phyloP scores from a whole-genome alignment of 2,797 vertebrate genomes.

The Borostomias antarcticus region DNA sequence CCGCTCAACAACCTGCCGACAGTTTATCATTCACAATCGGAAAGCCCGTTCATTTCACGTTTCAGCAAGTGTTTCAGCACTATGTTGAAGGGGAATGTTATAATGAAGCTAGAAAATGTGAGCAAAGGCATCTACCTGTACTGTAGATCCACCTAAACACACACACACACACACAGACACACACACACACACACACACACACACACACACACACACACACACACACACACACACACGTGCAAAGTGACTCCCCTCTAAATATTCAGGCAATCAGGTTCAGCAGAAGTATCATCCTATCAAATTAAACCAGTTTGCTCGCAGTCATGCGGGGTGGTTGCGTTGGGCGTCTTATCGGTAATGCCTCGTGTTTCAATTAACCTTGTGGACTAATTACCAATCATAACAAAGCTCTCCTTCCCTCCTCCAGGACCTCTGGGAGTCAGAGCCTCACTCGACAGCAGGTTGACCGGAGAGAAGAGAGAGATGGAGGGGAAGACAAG shows the following conservation, averaged over 20 bases:
- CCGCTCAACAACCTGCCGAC: too few species aligned
- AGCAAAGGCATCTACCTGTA: too few species aligned
- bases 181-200: conserved; percentile 21
- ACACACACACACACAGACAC: background rate
- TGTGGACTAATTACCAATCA: conserved; percentile 58
- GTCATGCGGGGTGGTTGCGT: conserved; percentile 44
- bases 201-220: background rate
- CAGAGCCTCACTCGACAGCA: conserved; percentile 22
- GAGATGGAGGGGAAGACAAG: background rate
- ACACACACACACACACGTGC: conserved; percentile 7
- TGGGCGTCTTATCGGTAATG: conserved; percentile 50
- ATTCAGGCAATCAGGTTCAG: conserved; percentile 28
- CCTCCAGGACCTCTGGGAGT: conserved; percentile 36
- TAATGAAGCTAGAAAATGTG: too few species aligned
- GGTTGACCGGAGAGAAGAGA: conserved; percentile 1
- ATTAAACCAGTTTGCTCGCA: conserved; percentile 42
- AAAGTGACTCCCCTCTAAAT: background rate
- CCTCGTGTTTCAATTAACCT: conserved; percentile 62
- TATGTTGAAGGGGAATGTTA: too few species aligned
- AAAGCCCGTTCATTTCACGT: too few species aligned
- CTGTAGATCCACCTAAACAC: background rate
- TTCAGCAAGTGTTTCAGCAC: too few species aligned
- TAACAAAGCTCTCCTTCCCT: conserved; percentile 49
- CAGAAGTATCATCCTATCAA: conserved; percentile 30
- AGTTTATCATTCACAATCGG: too few species aligned